A percentile compares a stretch with the other conserved stretches of the same genome.
phyloP scores from a whole-genome alignment of 2,113 vertebrate species.

The Raphicerus campestris region DNA sequence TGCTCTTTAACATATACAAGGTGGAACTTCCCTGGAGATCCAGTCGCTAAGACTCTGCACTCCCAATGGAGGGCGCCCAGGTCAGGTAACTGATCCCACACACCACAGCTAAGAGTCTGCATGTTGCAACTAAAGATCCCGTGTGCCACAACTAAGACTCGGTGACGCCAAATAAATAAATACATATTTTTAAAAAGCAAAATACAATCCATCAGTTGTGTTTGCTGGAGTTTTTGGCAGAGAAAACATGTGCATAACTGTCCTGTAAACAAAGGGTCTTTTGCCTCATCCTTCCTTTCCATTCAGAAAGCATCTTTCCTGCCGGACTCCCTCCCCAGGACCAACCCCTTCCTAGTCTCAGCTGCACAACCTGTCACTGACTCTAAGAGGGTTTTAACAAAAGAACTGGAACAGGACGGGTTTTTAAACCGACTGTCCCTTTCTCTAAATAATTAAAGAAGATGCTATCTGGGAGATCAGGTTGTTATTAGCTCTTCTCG shows the following conservation, averaged over 20 bases:
- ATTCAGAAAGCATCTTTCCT: neutral
- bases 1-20: neutral
- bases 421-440: constrained; percentile 59
- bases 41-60: neutral
- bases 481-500: constrained; percentile 65
- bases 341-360: neutral
- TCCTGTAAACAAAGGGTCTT: neutral
- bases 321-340: neutral
- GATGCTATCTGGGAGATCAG: constrained; percentile 64
- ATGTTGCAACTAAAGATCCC: neutral
- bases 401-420: constrained; percentile 67
- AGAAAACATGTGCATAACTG: neutral
- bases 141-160: neutral
- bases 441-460: constrained; percentile 74
- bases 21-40: neutral
- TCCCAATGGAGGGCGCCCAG: neutral
- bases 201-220: neutral
- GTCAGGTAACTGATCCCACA: neutral
- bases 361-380: neutral
- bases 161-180: neutral
- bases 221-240: neutral
- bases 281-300: neutral
- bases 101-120: neutral
- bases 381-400: constrained; percentile 40
- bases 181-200: neutral